Percentiles rank a stretch among this genome's conserved stretches.
These are phyloP conservation scores for Graphium colonna DNA, from an alignment of 2,888 invertebrate genomes.

Conservation along the genomic window DNA sequence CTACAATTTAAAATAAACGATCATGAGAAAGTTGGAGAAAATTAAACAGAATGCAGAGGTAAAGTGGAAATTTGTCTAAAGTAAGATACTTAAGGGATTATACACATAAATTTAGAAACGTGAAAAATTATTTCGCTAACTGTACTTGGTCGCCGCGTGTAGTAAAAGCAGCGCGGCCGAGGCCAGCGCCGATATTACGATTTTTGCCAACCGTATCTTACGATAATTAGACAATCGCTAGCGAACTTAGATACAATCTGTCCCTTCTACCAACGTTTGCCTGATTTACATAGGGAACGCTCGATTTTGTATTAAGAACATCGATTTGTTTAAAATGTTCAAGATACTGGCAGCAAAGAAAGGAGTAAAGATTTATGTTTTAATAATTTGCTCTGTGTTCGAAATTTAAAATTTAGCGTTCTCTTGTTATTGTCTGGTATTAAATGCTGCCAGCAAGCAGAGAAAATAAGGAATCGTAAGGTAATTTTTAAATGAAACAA, in stretches of 20 bases:
- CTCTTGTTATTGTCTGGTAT: too few relatives aligned
- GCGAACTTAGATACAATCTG: conserved; percentile 16
- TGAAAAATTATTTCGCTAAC: conserved; percentile 10
- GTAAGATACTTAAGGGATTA: not conserved
- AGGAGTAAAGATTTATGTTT: too few relatives aligned
- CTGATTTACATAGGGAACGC: conserved; percentile 20
- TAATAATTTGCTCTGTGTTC: too few relatives aligned
- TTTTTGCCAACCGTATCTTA: conserved; percentile 23
- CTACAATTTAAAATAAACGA: too few relatives aligned
- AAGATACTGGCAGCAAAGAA: too few relatives aligned
- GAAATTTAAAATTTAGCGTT: too few relatives aligned
- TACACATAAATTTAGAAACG: not conserved
- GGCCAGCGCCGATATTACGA: conserved; percentile 8
- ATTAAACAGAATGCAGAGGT: too few relatives aligned
- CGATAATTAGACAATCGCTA: conserved; percentile 21
- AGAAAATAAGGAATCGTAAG: too few relatives aligned
- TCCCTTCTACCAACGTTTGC: conserved; percentile 9
- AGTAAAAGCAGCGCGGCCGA: not conserved
- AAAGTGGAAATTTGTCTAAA: not conserved
- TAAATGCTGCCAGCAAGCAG: too few relatives aligned
- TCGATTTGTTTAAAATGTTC: not conserved
- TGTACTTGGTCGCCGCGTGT: not conserved
- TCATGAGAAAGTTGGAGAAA: too few relatives aligned
- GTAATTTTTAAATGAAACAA: too few relatives aligned
- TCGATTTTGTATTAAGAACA: not conserved